Percentiles rank a stretch among this genome's conserved stretches.
Conservation (phyloP, 1,140 invertebrate genomes). For the Ridgeia piscesae region DNA sequence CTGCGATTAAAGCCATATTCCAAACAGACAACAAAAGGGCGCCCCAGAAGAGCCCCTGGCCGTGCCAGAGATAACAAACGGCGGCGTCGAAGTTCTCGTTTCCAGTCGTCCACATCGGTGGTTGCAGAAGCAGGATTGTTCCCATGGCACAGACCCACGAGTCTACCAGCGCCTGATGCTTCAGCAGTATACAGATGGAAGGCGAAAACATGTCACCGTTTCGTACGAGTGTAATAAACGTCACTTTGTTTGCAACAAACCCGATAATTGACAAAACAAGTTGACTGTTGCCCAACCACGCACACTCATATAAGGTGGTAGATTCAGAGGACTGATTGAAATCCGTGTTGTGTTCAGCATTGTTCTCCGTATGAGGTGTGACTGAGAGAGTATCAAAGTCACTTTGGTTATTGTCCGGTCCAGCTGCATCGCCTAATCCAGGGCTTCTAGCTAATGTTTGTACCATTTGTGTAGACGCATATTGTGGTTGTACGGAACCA, state of each 20-base stretch:
- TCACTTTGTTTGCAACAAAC: constrained; percentile 14
- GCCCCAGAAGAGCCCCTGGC: constrained; percentile 25
- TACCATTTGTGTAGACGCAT: no score
- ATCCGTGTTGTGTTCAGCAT: not conserved
- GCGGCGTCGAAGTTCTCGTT: constrained; percentile 8
- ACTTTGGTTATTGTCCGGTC: no score
- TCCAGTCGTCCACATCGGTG: constrained; percentile 14
- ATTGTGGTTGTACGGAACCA: no score
- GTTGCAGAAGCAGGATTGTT: not conserved
- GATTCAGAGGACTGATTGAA: not conserved
- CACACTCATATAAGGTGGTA: not conserved
- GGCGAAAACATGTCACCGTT: constrained; percentile 5
- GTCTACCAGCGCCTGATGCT: constrained; percentile 21
- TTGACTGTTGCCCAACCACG: not conserved
- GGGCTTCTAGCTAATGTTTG: no score
- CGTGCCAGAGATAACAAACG: constrained; percentile 23
- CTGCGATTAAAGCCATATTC: constrained; percentile 13
- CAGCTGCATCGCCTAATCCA: no score
- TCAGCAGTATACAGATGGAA: not conserved
- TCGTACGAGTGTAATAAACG: constrained; percentile 8
- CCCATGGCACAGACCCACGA: constrained; percentile 18
- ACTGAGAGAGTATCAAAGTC: no score
- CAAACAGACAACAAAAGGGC: constrained; percentile 16
- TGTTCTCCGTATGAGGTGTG: no score
- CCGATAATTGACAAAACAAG: not conserved